phyloP scores from a whole-genome alignment of 2,797 vertebrate genomes.

The Anguilla anguilla region DNA sequence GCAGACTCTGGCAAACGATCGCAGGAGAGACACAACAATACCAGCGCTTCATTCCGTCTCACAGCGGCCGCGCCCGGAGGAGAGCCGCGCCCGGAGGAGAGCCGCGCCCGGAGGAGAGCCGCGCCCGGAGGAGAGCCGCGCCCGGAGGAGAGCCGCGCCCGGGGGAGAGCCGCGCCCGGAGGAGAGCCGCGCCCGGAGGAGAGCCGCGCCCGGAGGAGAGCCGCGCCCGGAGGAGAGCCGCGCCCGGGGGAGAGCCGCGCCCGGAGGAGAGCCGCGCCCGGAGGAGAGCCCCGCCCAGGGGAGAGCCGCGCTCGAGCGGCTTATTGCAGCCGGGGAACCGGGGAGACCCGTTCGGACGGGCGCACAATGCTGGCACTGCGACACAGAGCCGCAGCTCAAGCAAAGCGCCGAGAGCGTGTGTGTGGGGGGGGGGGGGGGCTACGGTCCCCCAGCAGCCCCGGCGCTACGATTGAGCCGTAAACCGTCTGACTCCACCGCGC shows the following conservation, averaged over 20 bases:
- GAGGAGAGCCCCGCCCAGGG: background rate
- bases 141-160: background rate
- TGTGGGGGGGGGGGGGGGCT: background rate
- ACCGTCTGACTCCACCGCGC: background rate
- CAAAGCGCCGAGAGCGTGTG: background rate
- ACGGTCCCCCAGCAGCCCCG: background rate
- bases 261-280: background rate
- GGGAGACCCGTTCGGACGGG: background rate
- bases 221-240: background rate
- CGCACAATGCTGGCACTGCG: background rate
- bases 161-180: background rate
- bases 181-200: background rate
- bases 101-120: background rate
- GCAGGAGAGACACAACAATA: conserved; percentile 3
- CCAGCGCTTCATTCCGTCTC: background rate
- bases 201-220: background rate
- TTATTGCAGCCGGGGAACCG: background rate
- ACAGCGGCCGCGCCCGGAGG: background rate
- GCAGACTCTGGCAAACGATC: background rate
- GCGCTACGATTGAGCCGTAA: background rate
- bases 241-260: background rate
- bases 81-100: background rate
- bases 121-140: background rate
- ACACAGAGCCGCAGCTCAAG: conserved; percentile 7
- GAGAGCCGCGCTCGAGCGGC: background rate